Conservation (phyloP, 2,888 invertebrate genomes). For the Xanthorhoe spadicearia region DNA sequence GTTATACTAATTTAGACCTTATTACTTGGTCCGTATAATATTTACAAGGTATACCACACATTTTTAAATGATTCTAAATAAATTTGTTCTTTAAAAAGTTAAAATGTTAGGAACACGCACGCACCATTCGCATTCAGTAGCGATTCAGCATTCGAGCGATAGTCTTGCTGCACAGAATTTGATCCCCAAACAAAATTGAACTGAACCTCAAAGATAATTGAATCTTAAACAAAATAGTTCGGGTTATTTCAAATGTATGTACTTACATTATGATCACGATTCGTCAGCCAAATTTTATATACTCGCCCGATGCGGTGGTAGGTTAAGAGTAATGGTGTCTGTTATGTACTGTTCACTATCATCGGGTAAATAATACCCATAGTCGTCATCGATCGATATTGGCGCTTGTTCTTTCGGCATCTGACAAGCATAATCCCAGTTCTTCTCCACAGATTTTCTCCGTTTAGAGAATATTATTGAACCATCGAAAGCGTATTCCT, state of each 20-base stretch:
- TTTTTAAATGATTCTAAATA: neutral
- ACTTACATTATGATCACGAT: slow-evolving; percentile 12
- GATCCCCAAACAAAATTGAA: too few relatives aligned
- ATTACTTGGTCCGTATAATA: neutral
- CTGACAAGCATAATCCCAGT: slow-evolving; percentile 70
- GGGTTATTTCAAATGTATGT: too few relatives aligned
- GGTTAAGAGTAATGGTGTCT: slow-evolving; percentile 76
- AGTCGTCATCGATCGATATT: slow-evolving; percentile 76
- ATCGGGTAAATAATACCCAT: slow-evolving; percentile 77
- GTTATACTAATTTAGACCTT: neutral
- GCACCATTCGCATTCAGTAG: too few relatives aligned
- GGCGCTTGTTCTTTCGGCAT: slow-evolving; percentile 64
- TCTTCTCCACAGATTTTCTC: slow-evolving; percentile 76
- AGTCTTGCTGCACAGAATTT: too few relatives aligned
- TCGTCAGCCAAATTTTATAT: slow-evolving; percentile 58
- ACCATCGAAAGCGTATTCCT: slow-evolving; percentile 79
- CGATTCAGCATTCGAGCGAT: too few relatives aligned
- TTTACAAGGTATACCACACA: neutral
- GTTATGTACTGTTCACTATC: slow-evolving; percentile 62
- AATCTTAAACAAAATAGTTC: too few relatives aligned
- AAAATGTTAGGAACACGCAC: neutral
- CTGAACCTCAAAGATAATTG: too few relatives aligned
- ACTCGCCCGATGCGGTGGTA: slow-evolving; percentile 79
- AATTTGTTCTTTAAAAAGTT: neutral
- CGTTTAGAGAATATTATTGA: slow-evolving; percentile 78